Evolutionary conservation across 2,797 vertebrate genomes (phyloP).

Genomic region (Lophotriccus pileatus): DNA sequence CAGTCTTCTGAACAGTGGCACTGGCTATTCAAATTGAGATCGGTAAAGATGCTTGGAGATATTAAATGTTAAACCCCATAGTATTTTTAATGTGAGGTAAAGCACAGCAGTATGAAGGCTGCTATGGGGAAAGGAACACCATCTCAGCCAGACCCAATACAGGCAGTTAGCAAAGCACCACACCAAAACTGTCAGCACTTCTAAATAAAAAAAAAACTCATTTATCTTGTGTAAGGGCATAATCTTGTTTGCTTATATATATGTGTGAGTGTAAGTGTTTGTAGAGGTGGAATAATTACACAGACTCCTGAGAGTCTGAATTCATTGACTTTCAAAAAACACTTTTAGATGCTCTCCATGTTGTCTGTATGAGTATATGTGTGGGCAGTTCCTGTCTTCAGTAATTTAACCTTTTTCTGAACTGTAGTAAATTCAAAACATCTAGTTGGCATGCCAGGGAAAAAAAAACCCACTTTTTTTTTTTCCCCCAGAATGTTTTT

Average conservation of each 20-base stretch:
- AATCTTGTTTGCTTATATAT: not conserved
- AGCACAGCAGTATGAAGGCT: no score
- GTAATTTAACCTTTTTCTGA: not conserved
- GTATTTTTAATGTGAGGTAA: not conserved
- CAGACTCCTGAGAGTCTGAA: not conserved
- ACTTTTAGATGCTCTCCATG: not conserved
- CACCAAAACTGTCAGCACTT: not conserved
- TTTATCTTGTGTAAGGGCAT: not conserved
- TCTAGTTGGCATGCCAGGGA: not conserved
- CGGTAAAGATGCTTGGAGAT: not conserved
- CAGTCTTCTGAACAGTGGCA: not conserved
- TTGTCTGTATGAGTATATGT: not conserved
- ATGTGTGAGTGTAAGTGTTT: not conserved
- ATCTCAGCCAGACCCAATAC: no score
- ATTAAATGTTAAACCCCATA: not conserved
- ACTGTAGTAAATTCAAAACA: not conserved
- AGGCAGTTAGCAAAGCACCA: not conserved
- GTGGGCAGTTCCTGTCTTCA: not conserved
- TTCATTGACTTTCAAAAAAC: not conserved
- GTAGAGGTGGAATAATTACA: not conserved
- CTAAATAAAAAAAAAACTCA: not conserved
- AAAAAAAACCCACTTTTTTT: not conserved
- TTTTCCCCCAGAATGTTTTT: not conserved
- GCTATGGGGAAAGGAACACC: no score
- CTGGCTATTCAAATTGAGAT: not conserved